Base-by-base conservation (phyloP, 1,140 invertebrate species). In the Oryctes rhinoceros region DNA sequence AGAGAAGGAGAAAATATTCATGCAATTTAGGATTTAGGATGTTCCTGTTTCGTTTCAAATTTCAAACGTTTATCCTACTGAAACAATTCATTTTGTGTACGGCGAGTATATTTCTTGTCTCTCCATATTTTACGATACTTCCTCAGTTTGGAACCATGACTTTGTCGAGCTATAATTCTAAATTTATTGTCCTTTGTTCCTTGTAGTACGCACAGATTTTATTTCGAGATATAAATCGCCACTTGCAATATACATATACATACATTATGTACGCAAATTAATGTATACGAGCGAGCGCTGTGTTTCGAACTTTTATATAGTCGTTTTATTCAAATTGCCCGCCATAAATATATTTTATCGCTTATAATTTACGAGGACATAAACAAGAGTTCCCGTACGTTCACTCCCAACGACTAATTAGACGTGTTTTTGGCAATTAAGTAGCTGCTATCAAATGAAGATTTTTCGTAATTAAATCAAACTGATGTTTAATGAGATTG, bases 301-400 rank as follows among this genome's bases (percentile, higher is more conserved):
- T 18, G 15, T 18, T 18, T 59, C 53, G 18, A 59, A 59, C 53
- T 59, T 59, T 59, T 59, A 59, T 59, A 59, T 18, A 59, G 53
- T 59, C 53, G 53, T 59, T 59, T 59, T 59, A 59, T 59, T 59
- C 53, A 59, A 59, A 59, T 59, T 59, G 53, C 53, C 53, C 53
- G 53, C 53, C 18, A 59, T 59, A 59, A 59, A 59, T 59, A 59
- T 59, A 59, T 59, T 59, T 59, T 59, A 59, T 59, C 53, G 53
- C 15, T 59, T 59, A 59, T 59, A 59, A 59, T 59, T 59, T 59
- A 59, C 53, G 53, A 59, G 53, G 13, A 6, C 53, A 59, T 59
- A 59, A 59, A 59, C 53, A 59, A 59, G 5, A 59, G 15, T 59
- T 59, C 53, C 53, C 53, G 53, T 59, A 18, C 18, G 53, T 59